Conservation (phyloP, 2,888 invertebrate genomes). For the Apotomis betuletana region DNA sequence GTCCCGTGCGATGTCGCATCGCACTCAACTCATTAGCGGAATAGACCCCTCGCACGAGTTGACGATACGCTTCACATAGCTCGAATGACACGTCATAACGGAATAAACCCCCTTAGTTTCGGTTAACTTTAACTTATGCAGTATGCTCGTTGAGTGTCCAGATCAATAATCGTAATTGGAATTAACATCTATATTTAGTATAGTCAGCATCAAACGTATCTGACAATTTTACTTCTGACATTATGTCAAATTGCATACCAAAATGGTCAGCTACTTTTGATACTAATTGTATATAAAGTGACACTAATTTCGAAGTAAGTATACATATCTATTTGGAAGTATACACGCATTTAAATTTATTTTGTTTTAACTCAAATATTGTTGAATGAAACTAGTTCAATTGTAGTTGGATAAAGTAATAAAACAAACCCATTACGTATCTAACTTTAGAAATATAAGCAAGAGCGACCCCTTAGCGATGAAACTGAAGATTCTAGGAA, state of each 20-base stretch:
- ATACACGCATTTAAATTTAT: no score
- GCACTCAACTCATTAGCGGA: constrained; percentile 61
- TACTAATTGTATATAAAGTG: no score
- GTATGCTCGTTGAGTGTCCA: constrained; percentile 4
- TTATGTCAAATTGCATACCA: no score
- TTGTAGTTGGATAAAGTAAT: not conserved
- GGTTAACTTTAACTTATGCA: not conserved
- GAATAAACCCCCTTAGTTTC: constrained; percentile 19
- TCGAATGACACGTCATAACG: constrained; percentile 19
- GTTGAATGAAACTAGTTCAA: not conserved
- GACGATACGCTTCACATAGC: constrained; percentile 17
- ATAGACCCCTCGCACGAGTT: constrained; percentile 14
- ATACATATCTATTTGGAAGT: no score
- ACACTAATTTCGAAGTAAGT: no score
- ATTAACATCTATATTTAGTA: no score
- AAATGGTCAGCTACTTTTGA: no score
- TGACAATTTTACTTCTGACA: no score
- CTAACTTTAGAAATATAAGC: constrained; percentile 1
- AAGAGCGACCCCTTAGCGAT: not conserved
- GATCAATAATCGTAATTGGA: not conserved
- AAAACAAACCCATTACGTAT: constrained; percentile 1
- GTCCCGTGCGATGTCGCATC: constrained; percentile 56
- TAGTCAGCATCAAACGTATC: no score
- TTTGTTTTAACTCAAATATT: no score
- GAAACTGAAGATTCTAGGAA: constrained; percentile 6